Percentiles rank a stretch among this genome's conserved stretches.
Conservation (phyloP, 2,797 vertebrate species). For the Siniperca undulata region DNA sequence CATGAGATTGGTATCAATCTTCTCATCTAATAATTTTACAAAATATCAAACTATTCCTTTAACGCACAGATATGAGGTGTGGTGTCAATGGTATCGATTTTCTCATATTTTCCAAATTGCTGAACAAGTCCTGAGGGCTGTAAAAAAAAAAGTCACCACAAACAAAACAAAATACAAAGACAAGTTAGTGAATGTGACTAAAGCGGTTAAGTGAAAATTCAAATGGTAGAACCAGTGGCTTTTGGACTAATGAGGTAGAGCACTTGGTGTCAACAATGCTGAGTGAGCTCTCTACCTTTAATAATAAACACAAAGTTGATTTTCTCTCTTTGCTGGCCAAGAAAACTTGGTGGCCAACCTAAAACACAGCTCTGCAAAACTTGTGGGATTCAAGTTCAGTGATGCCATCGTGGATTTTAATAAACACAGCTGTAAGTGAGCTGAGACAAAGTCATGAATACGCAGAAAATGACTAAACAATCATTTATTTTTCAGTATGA, state of each 20-base stretch:
- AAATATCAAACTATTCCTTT: not conserved
- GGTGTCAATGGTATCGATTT: not conserved
- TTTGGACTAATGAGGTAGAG: constrained; percentile 29
- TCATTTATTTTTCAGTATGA: constrained; percentile 23
- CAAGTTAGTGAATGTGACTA: constrained; percentile 15
- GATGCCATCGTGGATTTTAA: constrained; percentile 36
- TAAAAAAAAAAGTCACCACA: constrained; percentile 1
- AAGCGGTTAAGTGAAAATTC: constrained; percentile 17
- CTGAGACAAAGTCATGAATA: constrained; percentile 38
- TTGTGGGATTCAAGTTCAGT: constrained; percentile 21
- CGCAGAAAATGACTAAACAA: constrained; percentile 48
- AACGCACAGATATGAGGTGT: not conserved
- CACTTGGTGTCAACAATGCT: constrained; percentile 22
- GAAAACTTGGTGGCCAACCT: constrained; percentile 31
- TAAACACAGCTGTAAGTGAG: constrained; percentile 61
- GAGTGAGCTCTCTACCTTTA: constrained; percentile 27
- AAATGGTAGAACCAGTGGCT: constrained; percentile 8
- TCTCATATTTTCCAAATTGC: constrained; percentile 2
- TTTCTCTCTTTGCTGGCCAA: constrained; percentile 34
- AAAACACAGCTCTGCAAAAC: constrained; percentile 21
- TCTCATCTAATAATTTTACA: not conserved
- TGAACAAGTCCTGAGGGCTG: not conserved
- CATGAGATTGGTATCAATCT: not conserved
- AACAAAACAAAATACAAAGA: constrained; percentile 16
- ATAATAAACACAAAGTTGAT: constrained; percentile 39